Evolutionary conservation across 2,113 vertebrate genomes (phyloP), one percentile per base, ranked within the genome.

Genomic region (Trematocara macrostoma): DNA sequence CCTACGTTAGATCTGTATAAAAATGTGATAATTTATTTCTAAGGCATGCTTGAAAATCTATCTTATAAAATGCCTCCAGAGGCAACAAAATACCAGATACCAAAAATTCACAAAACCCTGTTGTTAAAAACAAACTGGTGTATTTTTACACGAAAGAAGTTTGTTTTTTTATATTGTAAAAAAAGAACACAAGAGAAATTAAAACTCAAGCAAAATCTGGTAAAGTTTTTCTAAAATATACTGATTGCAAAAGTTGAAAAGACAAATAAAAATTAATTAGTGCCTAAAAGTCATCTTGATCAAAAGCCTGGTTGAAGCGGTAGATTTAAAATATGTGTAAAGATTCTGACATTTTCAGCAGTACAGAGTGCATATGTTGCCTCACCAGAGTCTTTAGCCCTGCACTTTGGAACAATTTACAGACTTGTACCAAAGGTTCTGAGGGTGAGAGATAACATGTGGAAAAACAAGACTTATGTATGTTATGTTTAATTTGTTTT

Each of bases 1-100:
- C 0, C 35, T 42, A 40, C 7, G 0, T 69, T 23, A 42, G 64
- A 20, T 20, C 18, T 20, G 18, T 40, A 38, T 64, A n/a, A 5
- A n/a, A 40, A 40, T 67, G 1, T 38, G 1, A 67, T 40, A 5
- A 67, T 67, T 40, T 67, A 67, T 40, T 23, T 11, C 16, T 26
- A 71, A 16, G 12, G 12, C 67, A 2, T 71, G 38, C 38, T 71
- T 71, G 20, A 6, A 71, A 3, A 26, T 71, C 3, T 3, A 16
- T 0, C 20, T 71, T 71, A 45, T 40, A 40, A 23, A 67, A 71
- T 71, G 67, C 12, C 23, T 45, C 64, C 12, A 71, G 8, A 23
- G 64, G 1, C 20, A 45, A 71, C 8, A 71, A 71, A 71, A 45
- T 26, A 71, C 12, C 18, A 20, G 31, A 69, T 4, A 71, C 38